Evolutionary conservation across 1,140 invertebrate genomes (phyloP).

Genomic region (Melipona quadrifasciata): DNA sequence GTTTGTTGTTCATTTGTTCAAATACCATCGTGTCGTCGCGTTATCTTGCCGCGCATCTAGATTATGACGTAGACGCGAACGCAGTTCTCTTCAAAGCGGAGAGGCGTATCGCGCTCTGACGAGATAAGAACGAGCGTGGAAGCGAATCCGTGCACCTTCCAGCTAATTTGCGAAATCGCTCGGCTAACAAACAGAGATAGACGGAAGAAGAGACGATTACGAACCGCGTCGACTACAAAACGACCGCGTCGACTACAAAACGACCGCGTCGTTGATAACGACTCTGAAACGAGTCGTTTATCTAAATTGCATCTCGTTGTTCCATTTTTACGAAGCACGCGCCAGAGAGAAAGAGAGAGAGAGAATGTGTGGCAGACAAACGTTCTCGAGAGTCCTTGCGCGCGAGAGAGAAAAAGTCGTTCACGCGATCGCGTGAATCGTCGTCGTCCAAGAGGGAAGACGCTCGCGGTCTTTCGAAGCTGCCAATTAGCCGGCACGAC

Average conservation of each 20-base stretch:
- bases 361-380: neutral
- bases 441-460: neutral
- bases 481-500: conserved; percentile 40
- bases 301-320: conserved; percentile 35
- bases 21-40: conserved; percentile 27
- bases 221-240: neutral
- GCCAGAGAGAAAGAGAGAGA: neutral
- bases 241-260: too few relatives aligned
- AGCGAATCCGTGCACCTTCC: neutral
- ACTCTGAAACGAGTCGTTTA: conserved; percentile 1
- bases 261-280: neutral
- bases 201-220: neutral
- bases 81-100: neutral
- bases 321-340: conserved; percentile 38
- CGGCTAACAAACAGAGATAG: neutral
- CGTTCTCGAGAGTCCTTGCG: conserved; percentile 19
- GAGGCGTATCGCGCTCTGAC: neutral
- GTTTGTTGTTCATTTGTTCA: conserved; percentile 17
- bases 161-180: neutral
- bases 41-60: conserved; percentile 21
- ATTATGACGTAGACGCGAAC: conserved; percentile 10
- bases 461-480: conserved; percentile 15
- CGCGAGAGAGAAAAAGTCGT: conserved; percentile 14
- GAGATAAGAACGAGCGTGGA: neutral
- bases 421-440: conserved; percentile 36